Percentiles rank a stretch among this genome's conserved stretches.
These are phyloP conservation scores for Sandelia bainsii DNA, from an alignment of 2,797 vertebrate genomes.

Conservation along the genomic window DNA sequence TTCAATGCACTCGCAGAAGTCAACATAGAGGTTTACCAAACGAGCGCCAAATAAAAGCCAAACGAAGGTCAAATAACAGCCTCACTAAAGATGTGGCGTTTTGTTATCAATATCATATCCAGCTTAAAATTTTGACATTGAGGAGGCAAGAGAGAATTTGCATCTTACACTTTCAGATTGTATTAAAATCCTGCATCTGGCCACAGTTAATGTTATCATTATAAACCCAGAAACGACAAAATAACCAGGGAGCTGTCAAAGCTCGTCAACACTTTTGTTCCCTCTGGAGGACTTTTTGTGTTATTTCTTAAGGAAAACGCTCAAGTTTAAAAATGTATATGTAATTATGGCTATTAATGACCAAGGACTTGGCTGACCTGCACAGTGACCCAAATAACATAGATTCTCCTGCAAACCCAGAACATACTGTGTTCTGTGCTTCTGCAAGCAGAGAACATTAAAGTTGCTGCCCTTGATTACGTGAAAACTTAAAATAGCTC, in stretches of 20 bases:
- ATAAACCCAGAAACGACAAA: conserved; percentile 7
- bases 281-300: conserved; percentile 15
- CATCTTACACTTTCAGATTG: neutral
- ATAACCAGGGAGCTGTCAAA: conserved; percentile 4
- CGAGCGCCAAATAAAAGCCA: neutral
- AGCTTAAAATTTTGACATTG: neutral
- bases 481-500: conserved; percentile 7
- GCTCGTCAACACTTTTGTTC: neutral
- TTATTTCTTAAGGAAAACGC: conserved; percentile 12
- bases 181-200: neutral
- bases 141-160: neutral
- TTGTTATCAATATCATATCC: neutral
- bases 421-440: neutral
- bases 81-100: neutral
- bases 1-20: conserved; percentile 14
- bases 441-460: conserved; percentile 16
- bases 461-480: neutral
- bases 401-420: conserved; percentile 9
- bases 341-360: conserved; percentile 15
- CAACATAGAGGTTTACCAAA: neutral
- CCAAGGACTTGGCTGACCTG: neutral
- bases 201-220: neutral
- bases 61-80: neutral
- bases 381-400: conserved; percentile 8
- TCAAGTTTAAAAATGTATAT: conserved; percentile 8